These are phyloP conservation scores for Orthosia incerta DNA, from an alignment of 2,888 invertebrate species.

Conservation along the genomic window DNA sequence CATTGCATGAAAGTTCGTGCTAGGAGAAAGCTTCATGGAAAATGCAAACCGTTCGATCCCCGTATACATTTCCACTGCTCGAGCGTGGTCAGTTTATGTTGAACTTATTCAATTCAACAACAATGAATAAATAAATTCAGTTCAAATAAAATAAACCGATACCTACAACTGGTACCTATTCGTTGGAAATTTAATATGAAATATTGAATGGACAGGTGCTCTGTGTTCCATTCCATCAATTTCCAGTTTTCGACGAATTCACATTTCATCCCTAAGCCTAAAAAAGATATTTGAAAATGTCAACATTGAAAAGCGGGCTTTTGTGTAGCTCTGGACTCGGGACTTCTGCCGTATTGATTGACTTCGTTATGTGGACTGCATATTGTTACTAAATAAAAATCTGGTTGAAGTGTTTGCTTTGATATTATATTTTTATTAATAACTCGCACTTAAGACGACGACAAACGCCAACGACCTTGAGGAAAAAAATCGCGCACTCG, in stretches of 20 bases:
- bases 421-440: too few relatives aligned
- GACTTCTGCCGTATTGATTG: constrained; percentile 16
- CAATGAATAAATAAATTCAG: background rate
- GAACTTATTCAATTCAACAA: constrained; percentile 1
- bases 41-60: constrained; percentile 21
- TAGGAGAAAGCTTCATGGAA: constrained; percentile 26
- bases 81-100: background rate
- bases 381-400: constrained; percentile 17
- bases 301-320: constrained; percentile 71
- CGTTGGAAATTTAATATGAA: background rate
- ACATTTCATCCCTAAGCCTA: constrained; percentile 69
- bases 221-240: constrained; percentile 75
- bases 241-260: constrained; percentile 74
- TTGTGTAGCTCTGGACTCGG: constrained; percentile 43
- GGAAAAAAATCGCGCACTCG: too few relatives aligned
- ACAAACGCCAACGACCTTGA: too few relatives aligned
- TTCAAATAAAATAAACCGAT: constrained; percentile 8
- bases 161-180: background rate
- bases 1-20: constrained; percentile 1
- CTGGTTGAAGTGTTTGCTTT: background rate
- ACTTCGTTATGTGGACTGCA: background rate
- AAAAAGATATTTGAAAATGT: constrained; percentile 74
- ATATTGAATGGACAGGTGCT: constrained; percentile 11
- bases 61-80: background rate
- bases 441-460: too few relatives aligned